phyloP scores from a whole-genome alignment of 30 jellyfish, hydroid and myxozoan species.

The Hydractinia echinata region DNA sequence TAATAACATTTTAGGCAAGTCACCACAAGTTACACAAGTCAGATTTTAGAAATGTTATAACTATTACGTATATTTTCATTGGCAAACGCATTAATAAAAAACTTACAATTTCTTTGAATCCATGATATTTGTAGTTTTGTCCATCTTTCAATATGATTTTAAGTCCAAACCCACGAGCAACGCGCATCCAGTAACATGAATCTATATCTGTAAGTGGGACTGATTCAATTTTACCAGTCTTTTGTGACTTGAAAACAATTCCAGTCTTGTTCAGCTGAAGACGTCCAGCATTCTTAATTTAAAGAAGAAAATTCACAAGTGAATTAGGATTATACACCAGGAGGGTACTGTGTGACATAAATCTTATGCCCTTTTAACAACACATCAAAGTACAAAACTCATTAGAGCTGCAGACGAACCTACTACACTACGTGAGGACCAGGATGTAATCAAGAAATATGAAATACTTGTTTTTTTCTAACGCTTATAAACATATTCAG shows the following conservation, averaged over 20 bases:
- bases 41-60: too few species aligned
- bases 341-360: not conserved
- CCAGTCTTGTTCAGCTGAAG: slow-evolving; percentile 80
- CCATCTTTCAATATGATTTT: slow-evolving; percentile 65
- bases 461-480: too few species aligned
- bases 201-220: slow-evolving; percentile 76
- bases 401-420: too few species aligned
- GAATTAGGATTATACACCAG: not conserved
- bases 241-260: slow-evolving; percentile 69
- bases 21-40: too few species aligned
- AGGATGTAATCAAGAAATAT: too few species aligned
- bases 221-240: slow-evolving; percentile 91
- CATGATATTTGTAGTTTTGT: slow-evolving; percentile 70
- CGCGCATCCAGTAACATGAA: slow-evolving; percentile 76
- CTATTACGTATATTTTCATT: too few species aligned
- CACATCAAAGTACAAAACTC: too few species aligned
- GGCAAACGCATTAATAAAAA: too few species aligned
- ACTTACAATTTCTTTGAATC: slow-evolving; percentile 77
- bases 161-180: slow-evolving; percentile 87
- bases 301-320: not conserved
- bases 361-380: too few species aligned
- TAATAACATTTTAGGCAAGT: too few species aligned
- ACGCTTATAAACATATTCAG: too few species aligned
- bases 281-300: slow-evolving; percentile 68
- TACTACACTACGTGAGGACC: too few species aligned